Percentiles rank a stretch among this genome's conserved stretches.
These are phyloP conservation scores for Pitangus sulphuratus DNA, from an alignment of 2,797 vertebrate species.

Conservation along the genomic window DNA sequence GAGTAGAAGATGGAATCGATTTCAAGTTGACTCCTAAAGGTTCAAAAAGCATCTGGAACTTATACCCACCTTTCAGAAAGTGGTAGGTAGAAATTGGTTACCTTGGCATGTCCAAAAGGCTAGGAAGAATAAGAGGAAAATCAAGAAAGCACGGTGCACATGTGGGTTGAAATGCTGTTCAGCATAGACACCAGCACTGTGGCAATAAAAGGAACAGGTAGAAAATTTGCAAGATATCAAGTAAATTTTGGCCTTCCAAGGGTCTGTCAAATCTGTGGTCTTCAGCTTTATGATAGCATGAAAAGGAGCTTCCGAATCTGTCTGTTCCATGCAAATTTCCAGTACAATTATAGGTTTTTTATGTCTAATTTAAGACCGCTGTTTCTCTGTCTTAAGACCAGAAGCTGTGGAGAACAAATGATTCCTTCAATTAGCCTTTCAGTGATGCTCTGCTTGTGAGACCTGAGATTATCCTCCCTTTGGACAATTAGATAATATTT, in stretches of 20 bases:
- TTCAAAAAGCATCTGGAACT: neutral
- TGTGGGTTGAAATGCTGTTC: neutral
- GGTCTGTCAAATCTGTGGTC: neutral
- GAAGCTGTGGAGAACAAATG: neutral
- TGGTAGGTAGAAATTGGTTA: neutral
- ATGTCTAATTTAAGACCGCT: neutral
- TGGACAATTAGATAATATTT: neutral
- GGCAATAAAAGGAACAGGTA: neutral
- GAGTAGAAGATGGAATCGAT: neutral
- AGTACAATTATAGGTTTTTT: neutral
- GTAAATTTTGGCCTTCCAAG: neutral
- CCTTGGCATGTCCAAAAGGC: neutral
- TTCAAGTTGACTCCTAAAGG: neutral
- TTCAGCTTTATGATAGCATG: neutral
- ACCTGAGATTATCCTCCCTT: neutral
- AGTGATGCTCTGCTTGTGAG: neutral
- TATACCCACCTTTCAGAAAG: neutral
- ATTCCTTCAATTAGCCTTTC: neutral
- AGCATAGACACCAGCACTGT: neutral
- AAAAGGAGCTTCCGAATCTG: neutral
- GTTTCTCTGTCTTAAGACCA: neutral
- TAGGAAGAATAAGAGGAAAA: neutral
- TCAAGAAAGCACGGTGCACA: fast-evolving
- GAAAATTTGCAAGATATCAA: neutral
- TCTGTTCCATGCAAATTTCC: neutral